A percentile compares a stretch with the other conserved stretches of the same genome.
Evolutionary conservation across 1,140 invertebrate species (phyloP).

Genomic region (Drosophila bocki): DNA sequence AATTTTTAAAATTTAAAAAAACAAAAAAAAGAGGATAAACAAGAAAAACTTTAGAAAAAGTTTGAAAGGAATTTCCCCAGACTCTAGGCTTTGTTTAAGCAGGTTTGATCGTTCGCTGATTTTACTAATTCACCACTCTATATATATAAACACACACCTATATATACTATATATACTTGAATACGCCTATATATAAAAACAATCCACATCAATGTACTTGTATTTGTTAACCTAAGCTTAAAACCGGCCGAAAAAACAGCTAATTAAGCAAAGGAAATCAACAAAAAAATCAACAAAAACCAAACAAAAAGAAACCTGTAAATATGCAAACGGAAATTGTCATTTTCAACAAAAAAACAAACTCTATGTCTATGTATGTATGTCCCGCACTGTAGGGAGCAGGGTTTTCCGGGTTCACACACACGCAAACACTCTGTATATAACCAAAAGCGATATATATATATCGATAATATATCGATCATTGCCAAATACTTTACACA

Average conservation of each 20-base stretch:
- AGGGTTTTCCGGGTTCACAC: constrained; percentile 30
- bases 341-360: constrained; percentile 20
- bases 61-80: constrained; percentile 32
- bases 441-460: constrained; percentile 30
- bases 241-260: constrained; percentile 6
- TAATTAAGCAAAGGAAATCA: not conserved
- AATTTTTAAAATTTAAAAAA: not conserved
- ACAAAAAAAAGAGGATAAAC: constrained; percentile 2
- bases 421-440: constrained; percentile 45
- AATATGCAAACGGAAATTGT: constrained; percentile 60
- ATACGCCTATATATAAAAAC: constrained; percentile 30
- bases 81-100: constrained; percentile 58
- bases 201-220: constrained; percentile 31
- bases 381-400: constrained; percentile 34
- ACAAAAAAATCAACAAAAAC: constrained; percentile 15
- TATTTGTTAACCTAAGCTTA: constrained; percentile 53
- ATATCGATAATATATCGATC: constrained; percentile 9
- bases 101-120: constrained; percentile 79
- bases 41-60: not conserved
- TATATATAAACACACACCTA: constrained; percentile 7
- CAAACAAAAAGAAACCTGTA: constrained; percentile 42
- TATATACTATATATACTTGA: constrained; percentile 29
- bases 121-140: constrained; percentile 67
- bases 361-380: constrained; percentile 30
- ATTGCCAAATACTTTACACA: constrained; percentile 10